A percentile compares a stretch with the other conserved stretches of the same genome.
phyloP scores from a whole-genome alignment of 2,113 vertebrate species.

The Pollachius pollachius region DNA sequence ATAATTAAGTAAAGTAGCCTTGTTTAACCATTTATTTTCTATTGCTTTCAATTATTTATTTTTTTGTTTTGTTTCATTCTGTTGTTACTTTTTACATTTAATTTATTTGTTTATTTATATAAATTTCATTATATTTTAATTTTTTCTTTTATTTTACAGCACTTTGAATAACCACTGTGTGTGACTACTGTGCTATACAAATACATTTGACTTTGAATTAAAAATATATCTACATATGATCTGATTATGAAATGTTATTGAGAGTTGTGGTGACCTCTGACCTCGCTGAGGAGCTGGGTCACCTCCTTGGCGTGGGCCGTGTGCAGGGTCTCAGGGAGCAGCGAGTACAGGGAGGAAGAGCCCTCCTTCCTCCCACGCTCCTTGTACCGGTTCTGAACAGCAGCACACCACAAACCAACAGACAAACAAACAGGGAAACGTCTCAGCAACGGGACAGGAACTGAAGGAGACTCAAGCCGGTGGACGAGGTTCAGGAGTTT shows the following conservation, averaged over 20 bases:
- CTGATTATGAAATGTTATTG: not conserved
- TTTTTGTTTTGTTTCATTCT: too few species aligned
- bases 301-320: constrained; percentile 82
- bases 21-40: too few species aligned
- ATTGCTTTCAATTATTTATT: too few species aligned
- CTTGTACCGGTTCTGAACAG: constrained; percentile 80
- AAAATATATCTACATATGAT: too few species aligned
- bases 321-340: constrained; percentile 86
- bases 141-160: too few species aligned
- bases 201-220: not conserved
- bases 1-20: too few species aligned
- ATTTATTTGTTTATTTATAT: too few species aligned
- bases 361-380: constrained; percentile 73
- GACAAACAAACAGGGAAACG: not conserved
- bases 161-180: too few species aligned
- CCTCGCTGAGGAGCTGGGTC: constrained; percentile 58
- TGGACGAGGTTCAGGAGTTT: too few species aligned
- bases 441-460: not conserved
- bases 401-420: not conserved
- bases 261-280: constrained; percentile 9
- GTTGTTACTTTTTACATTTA: too few species aligned
- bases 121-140: too few species aligned
- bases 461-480: not conserved
- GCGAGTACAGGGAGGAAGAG: constrained; percentile 78
- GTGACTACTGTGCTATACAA: too few species aligned